Percentiles rank a stretch among this genome's conserved stretches.
These are phyloP conservation scores for Drosophila nasuta DNA, from an alignment of 1,140 invertebrate genomes.

Conservation along the genomic window DNA sequence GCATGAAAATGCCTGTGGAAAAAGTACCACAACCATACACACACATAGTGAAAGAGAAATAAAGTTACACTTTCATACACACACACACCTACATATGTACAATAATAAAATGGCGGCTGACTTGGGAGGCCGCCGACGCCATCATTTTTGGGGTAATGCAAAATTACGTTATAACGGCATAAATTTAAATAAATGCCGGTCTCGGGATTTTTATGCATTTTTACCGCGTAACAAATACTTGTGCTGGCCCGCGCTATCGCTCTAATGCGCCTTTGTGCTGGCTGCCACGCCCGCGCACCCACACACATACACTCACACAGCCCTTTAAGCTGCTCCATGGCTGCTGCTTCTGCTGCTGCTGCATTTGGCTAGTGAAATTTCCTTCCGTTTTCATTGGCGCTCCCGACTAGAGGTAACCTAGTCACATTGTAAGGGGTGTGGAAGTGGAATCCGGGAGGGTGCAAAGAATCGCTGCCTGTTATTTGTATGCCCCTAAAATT, in stretches of 20 bases:
- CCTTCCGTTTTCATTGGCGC: slow-evolving; percentile 79
- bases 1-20: slow-evolving; percentile 65
- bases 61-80: slow-evolving; percentile 22
- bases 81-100: slow-evolving; percentile 29
- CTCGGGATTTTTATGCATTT: slow-evolving; percentile 85
- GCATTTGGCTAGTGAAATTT: slow-evolving; percentile 82
- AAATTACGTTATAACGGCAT: slow-evolving; percentile 84
- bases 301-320: slow-evolving; percentile 1
- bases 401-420: slow-evolving; percentile 26
- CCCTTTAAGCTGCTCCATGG: not conserved
- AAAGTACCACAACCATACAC: slow-evolving; percentile 43
- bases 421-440: slow-evolving; percentile 32
- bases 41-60: slow-evolving; percentile 8
- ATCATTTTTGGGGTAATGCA: slow-evolving; percentile 80
- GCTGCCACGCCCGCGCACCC: slow-evolving; percentile 48
- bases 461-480: slow-evolving; percentile 58
- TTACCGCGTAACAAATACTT: slow-evolving; percentile 85
- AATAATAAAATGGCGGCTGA: slow-evolving; percentile 74
- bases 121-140: slow-evolving; percentile 47
- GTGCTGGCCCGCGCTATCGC: slow-evolving; percentile 70
- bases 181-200: slow-evolving; percentile 85
- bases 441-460: slow-evolving; percentile 27
- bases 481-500: slow-evolving; percentile 81
- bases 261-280: slow-evolving; percentile 70
- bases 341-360: slow-evolving; percentile 50